Conservation (phyloP, 1,140 invertebrate genomes). For the Drosophila lacertosa region DNA sequence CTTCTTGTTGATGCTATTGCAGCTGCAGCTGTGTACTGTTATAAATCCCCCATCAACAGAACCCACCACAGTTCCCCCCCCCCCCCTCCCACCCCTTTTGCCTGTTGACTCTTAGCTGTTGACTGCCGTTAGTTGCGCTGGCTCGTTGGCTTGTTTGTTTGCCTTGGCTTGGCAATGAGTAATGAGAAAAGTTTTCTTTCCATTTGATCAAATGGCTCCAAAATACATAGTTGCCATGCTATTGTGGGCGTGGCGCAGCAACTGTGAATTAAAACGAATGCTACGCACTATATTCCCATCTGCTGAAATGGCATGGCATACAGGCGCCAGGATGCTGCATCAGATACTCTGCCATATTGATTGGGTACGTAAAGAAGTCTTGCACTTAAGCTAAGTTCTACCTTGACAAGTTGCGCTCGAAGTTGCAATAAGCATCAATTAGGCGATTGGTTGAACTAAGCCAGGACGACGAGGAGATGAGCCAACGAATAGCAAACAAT, state of each 20-base stretch:
- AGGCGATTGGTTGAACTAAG: constrained; percentile 36
- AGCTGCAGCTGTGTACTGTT: constrained; percentile 71
- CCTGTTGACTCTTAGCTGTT: constrained; percentile 77
- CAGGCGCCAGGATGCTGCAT: too few relatives aligned
- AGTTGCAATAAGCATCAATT: constrained; percentile 58
- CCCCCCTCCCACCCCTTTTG: not conserved
- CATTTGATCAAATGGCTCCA: constrained; percentile 79
- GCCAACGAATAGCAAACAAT: constrained; percentile 42
- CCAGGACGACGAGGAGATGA: too few relatives aligned
- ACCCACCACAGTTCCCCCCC: not conserved
- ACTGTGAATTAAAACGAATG: constrained; percentile 48
- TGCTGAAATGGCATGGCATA: constrained; percentile 35
- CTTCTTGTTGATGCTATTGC: constrained; percentile 5
- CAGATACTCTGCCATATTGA: not conserved
- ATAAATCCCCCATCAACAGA: constrained; percentile 56
- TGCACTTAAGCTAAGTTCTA: too few relatives aligned
- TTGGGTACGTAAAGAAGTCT: too few relatives aligned
- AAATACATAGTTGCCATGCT: constrained; percentile 66
- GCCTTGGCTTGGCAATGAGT: constrained; percentile 73
- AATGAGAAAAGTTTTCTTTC: constrained; percentile 82
- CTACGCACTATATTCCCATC: constrained; percentile 66
- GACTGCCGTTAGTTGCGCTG: constrained; percentile 76
- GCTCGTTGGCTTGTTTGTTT: constrained; percentile 58
- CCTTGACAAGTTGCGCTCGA: too few relatives aligned
- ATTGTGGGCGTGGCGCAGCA: constrained; percentile 30